A percentile compares a stretch with the other conserved stretches of the same genome.
Conservation (phyloP, 2,797 vertebrate species). For the Rhadinocentrus ornatus region DNA sequence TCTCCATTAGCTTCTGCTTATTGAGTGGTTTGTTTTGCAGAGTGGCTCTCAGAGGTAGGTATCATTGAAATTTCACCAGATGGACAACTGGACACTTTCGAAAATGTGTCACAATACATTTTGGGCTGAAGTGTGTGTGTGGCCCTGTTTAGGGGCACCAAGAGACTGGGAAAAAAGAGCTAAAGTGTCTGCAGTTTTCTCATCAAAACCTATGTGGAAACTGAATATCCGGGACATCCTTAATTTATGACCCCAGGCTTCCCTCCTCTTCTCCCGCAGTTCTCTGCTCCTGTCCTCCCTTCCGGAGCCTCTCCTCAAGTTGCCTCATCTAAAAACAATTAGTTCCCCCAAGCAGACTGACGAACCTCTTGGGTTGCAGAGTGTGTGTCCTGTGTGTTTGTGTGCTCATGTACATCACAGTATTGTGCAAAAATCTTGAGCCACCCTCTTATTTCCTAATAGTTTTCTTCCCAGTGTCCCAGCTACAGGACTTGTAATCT, state of each 20-base stretch:
- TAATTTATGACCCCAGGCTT: conserved; percentile 73
- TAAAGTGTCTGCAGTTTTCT: conserved; percentile 63
- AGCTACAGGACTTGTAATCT: too few species aligned
- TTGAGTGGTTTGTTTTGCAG: conserved; percentile 84
- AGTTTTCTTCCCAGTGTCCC: too few species aligned
- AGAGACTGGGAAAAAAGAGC: conserved; percentile 48
- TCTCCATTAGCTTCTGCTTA: conserved; percentile 80
- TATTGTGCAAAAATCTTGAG: conserved; percentile 9
- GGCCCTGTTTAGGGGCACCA: conserved; percentile 52
- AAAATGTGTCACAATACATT: conserved; percentile 73
- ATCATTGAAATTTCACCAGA: conserved; percentile 75
- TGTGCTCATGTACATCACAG: background rate
- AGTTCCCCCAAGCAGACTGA: conserved; percentile 72
- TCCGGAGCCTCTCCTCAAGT: conserved; percentile 78
- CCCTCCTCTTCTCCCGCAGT: conserved; percentile 49
- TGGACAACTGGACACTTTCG: conserved; percentile 74
- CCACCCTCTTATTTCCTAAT: too few species aligned
- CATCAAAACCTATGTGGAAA: conserved; percentile 74
- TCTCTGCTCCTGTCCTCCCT: conserved; percentile 71
- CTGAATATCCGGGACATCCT: conserved; percentile 69
- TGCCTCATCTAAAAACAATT: conserved; percentile 87
- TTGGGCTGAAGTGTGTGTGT: conserved; percentile 51
- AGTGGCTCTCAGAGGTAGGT: conserved; percentile 75
- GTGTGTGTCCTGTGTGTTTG: conserved; percentile 28
- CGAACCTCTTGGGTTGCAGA: conserved; percentile 43